Evolutionary conservation across 2,797 vertebrate genomes (phyloP).

Genomic region (Spatula versicolor): DNA sequence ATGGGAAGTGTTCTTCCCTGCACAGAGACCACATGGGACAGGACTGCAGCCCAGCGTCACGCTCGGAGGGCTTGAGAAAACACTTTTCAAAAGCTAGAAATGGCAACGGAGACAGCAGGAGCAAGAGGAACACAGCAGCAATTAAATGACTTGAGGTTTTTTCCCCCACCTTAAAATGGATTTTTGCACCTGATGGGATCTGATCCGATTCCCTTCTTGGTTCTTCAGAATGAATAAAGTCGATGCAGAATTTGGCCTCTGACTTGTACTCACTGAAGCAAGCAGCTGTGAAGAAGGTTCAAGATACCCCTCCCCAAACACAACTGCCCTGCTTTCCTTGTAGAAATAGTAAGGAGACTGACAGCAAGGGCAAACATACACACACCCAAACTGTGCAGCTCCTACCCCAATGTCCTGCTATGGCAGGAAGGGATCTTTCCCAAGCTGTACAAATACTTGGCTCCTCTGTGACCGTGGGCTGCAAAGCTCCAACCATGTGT

Average conservation of each 20-base stretch:
- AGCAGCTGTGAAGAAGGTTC: background rate
- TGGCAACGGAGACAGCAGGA: background rate
- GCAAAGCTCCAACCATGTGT: background rate
- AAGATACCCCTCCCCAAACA: background rate
- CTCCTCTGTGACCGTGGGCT: background rate
- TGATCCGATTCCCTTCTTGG: background rate
- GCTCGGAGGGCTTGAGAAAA: background rate
- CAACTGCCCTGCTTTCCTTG: background rate
- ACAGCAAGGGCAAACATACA: background rate
- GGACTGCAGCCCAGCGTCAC: background rate
- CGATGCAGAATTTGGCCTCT: background rate
- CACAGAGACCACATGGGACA: background rate
- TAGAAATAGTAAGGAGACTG: background rate
- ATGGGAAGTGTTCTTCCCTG: background rate
- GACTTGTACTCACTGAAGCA: background rate
- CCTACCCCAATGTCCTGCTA: background rate
- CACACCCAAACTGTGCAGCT: accelerated
- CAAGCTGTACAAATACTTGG: background rate
- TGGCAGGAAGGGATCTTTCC: background rate
- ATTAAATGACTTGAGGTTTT: background rate
- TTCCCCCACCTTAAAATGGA: background rate
- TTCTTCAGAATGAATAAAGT: background rate
- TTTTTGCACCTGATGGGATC: background rate
- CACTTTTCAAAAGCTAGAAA: background rate
- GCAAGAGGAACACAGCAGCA: accelerated